Evolutionary conservation across 2,888 invertebrate species (phyloP).

Genomic region (Ypsolopha sequella): DNA sequence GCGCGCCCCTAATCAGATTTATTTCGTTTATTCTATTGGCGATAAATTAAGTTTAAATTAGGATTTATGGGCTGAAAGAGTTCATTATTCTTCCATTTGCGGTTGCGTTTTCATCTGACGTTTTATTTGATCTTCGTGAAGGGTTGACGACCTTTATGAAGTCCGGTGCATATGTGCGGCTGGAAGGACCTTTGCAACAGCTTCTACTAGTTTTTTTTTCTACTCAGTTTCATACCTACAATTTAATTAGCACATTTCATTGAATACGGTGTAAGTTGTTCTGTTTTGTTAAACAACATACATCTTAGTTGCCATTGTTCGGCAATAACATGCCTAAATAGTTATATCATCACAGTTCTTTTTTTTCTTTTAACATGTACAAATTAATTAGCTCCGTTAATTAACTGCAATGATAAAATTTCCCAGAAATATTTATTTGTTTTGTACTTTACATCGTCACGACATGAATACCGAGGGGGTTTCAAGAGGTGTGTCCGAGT

Average conservation of each 20-base stretch:
- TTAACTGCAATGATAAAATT: too few relatives aligned
- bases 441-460: too few relatives aligned
- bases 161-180: background rate
- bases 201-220: background rate
- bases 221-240: background rate
- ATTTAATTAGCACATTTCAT: background rate
- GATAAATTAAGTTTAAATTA: constrained; percentile 53
- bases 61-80: constrained; percentile 38
- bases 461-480: too few relatives aligned
- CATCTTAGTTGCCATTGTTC: too few relatives aligned
- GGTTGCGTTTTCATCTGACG: constrained; percentile 1
- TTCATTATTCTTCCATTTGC: constrained; percentile 48
- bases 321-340: too few relatives aligned
- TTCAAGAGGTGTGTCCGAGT: too few relatives aligned
- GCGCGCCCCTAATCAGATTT: constrained; percentile 13
- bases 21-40: constrained; percentile 44
- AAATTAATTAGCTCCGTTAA: too few relatives aligned
- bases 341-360: too few relatives aligned
- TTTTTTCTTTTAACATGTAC: too few relatives aligned
- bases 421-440: too few relatives aligned
- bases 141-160: background rate
- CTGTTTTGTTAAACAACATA: too few relatives aligned
- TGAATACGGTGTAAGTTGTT: background rate
- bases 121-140: background rate
- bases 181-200: background rate